Base-by-base conservation (phyloP, 2,797 vertebrate species). In the Oreortyx pictus region DNA sequence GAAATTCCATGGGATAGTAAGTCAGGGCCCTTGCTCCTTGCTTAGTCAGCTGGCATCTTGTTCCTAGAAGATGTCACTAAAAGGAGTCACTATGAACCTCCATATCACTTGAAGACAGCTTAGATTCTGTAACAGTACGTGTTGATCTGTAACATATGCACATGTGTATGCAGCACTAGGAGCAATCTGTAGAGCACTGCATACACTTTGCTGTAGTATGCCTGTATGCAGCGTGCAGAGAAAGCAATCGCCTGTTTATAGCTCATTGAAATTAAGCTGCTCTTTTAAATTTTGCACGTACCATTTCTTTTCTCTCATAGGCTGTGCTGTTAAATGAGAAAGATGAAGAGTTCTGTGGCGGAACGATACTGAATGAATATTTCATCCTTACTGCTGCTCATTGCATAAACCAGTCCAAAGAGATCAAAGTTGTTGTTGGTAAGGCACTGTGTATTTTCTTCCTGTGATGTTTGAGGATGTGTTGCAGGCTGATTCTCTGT, bases 331-430 rank as follows among this genome's bases (percentile, higher is more conserved):
- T 99, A 64, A 98, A 98, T 0, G 98, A 99, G 43, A 87, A 97
- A 0, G 79, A 97, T 2, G 92, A 96, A 1, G 98, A 98, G 1
- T 99, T 99, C 97, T 99, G 99, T 8, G 99, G 99, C 29, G 99
- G 99, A 91, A 99, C 99, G 20, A 98, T 99, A 95, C 92, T 99
- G 54, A 98, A 85, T 4, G 85, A 98, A 33, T 95, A 97, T 72
- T 97, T 98, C 60, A 74, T 99, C 81, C 97, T 99, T 81, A 98
- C 98, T 0, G 99, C 99, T 0, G 99, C 99, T 54, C 99, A 99
- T 94, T 99, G 99, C 88, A 98, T 99, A 82, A 98, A 98, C 88
- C 97, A 98, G 10, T 96, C 98, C 35, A 97, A 95, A 77, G 97
- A 90, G 80, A 97, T 99, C 81, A 98, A 92, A 71, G 95, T 99